phyloP scores from a whole-genome alignment of 2,888 invertebrate genomes.

The Drosophila borealis region DNA sequence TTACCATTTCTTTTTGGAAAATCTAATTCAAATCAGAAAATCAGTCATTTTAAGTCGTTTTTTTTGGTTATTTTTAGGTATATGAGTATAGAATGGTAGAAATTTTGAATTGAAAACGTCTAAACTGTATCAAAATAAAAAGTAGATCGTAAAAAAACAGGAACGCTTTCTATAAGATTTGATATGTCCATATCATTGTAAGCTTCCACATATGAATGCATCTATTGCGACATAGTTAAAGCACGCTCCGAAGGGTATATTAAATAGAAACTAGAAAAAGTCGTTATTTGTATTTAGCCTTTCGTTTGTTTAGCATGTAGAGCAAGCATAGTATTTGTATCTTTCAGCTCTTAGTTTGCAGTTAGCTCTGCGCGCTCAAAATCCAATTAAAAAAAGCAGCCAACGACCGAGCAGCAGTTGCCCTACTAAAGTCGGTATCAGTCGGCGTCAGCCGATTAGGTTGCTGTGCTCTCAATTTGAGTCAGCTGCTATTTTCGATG shows the following conservation, averaged over 20 bases:
- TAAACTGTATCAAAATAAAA: too few species aligned
- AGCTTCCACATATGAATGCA: too few species aligned
- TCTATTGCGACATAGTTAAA: too few species aligned
- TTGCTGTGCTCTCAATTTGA: constrained; percentile 54
- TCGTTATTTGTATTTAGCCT: constrained; percentile 28
- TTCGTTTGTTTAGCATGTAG: constrained; percentile 25
- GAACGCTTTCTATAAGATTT: too few species aligned
- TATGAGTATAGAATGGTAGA: too few species aligned
- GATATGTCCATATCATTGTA: too few species aligned
- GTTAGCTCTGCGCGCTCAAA: constrained; percentile 37
- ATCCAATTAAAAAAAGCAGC: constrained; percentile 51
- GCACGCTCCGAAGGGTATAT: constrained; percentile 1
- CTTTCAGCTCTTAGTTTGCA: constrained; percentile 18
- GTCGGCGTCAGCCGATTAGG: constrained; percentile 24
- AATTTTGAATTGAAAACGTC: too few species aligned
- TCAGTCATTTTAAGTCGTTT: too few species aligned
- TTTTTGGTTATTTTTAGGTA: too few species aligned
- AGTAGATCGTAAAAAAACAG: too few species aligned
- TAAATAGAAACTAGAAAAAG: constrained; percentile 29
- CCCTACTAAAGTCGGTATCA: constrained; percentile 49
- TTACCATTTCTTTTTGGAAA: too few species aligned
- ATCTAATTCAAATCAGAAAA: too few species aligned
- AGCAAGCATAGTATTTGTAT: constrained; percentile 28
- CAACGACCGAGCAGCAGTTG: constrained; percentile 32
- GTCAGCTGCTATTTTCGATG: constrained; percentile 60